Evolutionary conservation across 2,113 vertebrate genomes (phyloP), one percentile per base, ranked within the genome.

Genomic region (Cavia porcellus): DNA sequence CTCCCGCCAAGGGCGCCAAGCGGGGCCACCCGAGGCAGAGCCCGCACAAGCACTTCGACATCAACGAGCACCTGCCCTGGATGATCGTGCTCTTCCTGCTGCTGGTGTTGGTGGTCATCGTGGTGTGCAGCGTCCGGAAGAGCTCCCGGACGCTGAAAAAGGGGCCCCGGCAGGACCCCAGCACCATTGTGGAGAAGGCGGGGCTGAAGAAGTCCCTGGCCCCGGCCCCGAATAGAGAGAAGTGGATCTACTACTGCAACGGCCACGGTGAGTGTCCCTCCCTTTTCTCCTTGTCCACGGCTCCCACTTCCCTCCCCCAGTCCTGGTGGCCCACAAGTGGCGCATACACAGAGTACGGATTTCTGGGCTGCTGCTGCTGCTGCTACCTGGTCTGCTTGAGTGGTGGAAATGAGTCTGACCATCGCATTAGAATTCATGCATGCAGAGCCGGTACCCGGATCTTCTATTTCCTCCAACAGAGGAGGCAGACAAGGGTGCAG

Each of bases 11-110:
- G 96, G 98, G 99, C 4, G 98, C 99, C 82, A 99, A 99, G 62
- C 98, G 99, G 96, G 99, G 99, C 30, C 98, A 98, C 7, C 99
- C 99, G 1, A 98, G 99, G 0, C 99, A 99, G 10, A 99, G 98
- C 5, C 17, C 82, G 1, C 99, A 99, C 88, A 99, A 99, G 98
- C 99, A 99, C 98, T 99, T 99, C 3, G 99, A 99, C 98, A 99
- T 99, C 98, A 99, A 99, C 0, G 99, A 99, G 97, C 99, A 99
- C 97, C 98, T 99, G 87, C 99, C 99, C 0, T 99, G 99, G 99
- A 99, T 99, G 99, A 99, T 99, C 0, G 99, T 99, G 64, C 99
- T 99, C 77, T 99, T 99, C 97, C 98, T 99, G 57, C 98, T 99
- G 97, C 98, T 99, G 97, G 99, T 99, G 79, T 98, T 99, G 55